Base-by-base conservation (phyloP, 1,140 invertebrate genomes). In the Halyomorpha halys region DNA sequence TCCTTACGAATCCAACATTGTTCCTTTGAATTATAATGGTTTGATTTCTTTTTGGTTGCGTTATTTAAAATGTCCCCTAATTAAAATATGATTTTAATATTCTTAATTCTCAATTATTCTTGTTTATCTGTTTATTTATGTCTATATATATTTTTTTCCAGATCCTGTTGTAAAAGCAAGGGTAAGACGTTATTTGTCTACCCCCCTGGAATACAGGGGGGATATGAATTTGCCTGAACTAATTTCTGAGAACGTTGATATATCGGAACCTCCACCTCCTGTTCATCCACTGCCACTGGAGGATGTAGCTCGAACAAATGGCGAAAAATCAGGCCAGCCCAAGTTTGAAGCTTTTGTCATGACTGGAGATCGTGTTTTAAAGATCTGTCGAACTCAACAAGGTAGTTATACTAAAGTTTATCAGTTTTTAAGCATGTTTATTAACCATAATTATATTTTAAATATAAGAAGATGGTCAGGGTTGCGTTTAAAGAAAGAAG, bases 321-420 rank as follows among this genome's bases (percentile, higher is more conserved):
- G 66, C 14, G 66, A 67, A 15, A 30, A 61, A 62, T 8, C 53
- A 16, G 23, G 44, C 19, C 66, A 64, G 39, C 77, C 76, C 63
- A 79, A 83, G 70, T 94, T 90, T 76, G 93, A 96, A 76, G 90
- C 91, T 21, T 96, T 91, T 77, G 91, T 95, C 83, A 96, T 97
- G 93, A 96, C 93, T n/a, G 93, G 93, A 13, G 92, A 96, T 73
- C 79, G 94, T 67, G 95, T 96, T 75, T 79, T 97, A 61, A 95
- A 94, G 76, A 79, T 95, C 61, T 90, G 91, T 25, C 79, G 89
- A 63, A 89, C 86, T 19, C 82, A 83, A 45, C 85, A 86, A 81
- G 77, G 66, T 67, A 54, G 4, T 2, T 67, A 30, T 30, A n/a
- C n/a, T n/a, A n/a, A 4, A 30, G 27, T 30, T 30, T 30, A 4